Evolutionary conservation across 1,140 invertebrate genomes (phyloP).

Genomic region (Sminthurides bifidus): DNA sequence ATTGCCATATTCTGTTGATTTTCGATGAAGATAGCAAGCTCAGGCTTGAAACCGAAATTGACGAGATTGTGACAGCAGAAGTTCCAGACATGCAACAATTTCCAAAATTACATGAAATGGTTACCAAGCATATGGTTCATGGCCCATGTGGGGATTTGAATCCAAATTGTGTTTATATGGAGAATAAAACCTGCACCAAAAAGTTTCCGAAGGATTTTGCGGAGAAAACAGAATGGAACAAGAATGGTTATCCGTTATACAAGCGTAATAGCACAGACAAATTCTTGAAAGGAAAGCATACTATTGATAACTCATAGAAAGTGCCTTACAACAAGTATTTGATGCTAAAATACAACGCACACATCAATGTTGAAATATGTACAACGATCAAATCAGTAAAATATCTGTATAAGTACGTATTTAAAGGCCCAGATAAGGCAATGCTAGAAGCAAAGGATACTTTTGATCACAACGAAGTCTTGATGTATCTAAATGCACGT

Average conservation of each 20-base stretch:
- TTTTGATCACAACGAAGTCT: conserved; percentile 29
- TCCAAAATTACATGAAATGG: conserved; percentile 13
- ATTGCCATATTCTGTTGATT: conserved; percentile 33
- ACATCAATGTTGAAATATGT: conserved; percentile 43
- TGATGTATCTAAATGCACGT: conserved; percentile 24
- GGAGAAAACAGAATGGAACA: conserved; percentile 7
- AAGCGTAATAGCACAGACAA: neutral
- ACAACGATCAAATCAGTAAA: conserved; percentile 43
- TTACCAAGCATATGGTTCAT: conserved; percentile 21
- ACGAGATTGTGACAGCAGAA: conserved; percentile 30
- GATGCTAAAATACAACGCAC: conserved; percentile 39
- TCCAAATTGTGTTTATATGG: conserved; percentile 32
- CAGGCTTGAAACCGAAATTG: conserved; percentile 22
- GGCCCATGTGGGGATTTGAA: conserved; percentile 31
- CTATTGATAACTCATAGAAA: conserved; percentile 41
- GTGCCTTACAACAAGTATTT: conserved; percentile 44
- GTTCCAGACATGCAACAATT: conserved; percentile 28
- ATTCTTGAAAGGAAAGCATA: neutral
- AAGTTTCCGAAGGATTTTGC: conserved; percentile 17
- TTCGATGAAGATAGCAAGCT: conserved; percentile 28
- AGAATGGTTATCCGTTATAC: conserved; percentile 11
- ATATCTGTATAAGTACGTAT: conserved; percentile 36
- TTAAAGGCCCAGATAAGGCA: conserved; percentile 22
- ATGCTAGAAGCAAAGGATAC: neutral
- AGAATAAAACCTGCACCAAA: conserved; percentile 21